Conservation (phyloP, 2,888 invertebrate species). For the Drosophila ustulata region DNA sequence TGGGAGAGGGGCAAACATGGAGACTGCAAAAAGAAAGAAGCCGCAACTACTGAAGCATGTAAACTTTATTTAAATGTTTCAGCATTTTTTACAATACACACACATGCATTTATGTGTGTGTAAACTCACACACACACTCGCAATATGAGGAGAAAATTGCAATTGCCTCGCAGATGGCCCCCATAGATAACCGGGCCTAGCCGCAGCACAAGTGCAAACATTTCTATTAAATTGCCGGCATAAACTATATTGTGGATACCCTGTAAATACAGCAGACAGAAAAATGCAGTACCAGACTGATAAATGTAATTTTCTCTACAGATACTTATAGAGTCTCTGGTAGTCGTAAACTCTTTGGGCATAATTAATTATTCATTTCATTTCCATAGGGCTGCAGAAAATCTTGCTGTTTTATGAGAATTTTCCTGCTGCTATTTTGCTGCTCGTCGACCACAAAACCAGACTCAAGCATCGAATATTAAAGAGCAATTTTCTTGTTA, state of each 20-base stretch:
- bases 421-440: conserved; percentile 19
- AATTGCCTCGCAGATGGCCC: conserved; percentile 8
- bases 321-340: not conserved
- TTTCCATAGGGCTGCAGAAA: conserved; percentile 3
- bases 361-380: not conserved
- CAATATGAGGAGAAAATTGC: conserved; percentile 32
- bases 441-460: conserved; percentile 41
- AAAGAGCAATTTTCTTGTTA: not conserved
- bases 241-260: not conserved
- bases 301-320: not conserved
- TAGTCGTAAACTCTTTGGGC: not conserved
- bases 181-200: conserved; percentile 9
- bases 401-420: conserved; percentile 20
- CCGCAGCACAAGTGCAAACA: conserved; percentile 4
- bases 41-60: conserved; percentile 54
- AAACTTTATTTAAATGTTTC: conserved; percentile 57
- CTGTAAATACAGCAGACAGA: conserved; percentile 1
- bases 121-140: not conserved
- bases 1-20: conserved; percentile 16
- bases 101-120: conserved; percentile 4
- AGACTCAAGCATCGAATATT: conserved; percentile 7
- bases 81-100: conserved; percentile 23
- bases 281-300: not conserved
- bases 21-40: conserved; percentile 10
- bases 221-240: conserved; percentile 2